Percentiles rank a stretch among this genome's conserved stretches.
phyloP scores from a whole-genome alignment of 1,140 invertebrate genomes.

The Lutraria rhynchaena region DNA sequence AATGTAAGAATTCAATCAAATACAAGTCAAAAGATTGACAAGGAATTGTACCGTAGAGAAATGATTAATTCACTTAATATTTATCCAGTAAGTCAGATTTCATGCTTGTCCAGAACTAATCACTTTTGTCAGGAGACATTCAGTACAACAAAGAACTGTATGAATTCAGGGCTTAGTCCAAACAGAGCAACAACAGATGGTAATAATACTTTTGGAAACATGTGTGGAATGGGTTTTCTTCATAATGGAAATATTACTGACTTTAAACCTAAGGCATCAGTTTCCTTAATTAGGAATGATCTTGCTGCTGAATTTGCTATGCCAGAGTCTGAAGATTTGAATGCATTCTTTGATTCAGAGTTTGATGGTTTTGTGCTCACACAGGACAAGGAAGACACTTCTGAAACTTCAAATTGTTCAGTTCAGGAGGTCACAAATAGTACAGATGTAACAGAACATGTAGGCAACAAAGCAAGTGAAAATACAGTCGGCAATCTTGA shows the following conservation, averaged over 20 bases:
- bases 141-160: too few species aligned
- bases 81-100: too few species aligned
- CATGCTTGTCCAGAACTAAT: too few species aligned
- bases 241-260: too few species aligned
- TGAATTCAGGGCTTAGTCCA: too few species aligned
- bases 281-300: not conserved
- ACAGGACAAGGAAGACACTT: constrained; percentile 4
- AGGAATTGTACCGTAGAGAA: constrained; percentile 20
- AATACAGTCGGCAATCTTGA: not conserved
- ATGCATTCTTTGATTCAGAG: constrained; percentile 44
- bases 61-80: not conserved
- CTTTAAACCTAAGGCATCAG: too few species aligned
- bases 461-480: not conserved
- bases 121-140: too few species aligned
- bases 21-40: constrained; percentile 33
- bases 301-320: not conserved
- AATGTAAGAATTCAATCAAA: constrained; percentile 4
- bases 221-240: too few species aligned
- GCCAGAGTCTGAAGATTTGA: constrained; percentile 47
- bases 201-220: too few species aligned
- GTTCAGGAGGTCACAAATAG: too few species aligned
- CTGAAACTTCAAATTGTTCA: not conserved
- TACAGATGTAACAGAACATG: not conserved
- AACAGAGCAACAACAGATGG: too few species aligned
- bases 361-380: constrained; percentile 42